Percentiles rank a stretch among this genome's conserved stretches.
These are phyloP conservation scores for Punctoribates punctum DNA, from an alignment of 2,888 invertebrate species.

Conservation along the genomic window DNA sequence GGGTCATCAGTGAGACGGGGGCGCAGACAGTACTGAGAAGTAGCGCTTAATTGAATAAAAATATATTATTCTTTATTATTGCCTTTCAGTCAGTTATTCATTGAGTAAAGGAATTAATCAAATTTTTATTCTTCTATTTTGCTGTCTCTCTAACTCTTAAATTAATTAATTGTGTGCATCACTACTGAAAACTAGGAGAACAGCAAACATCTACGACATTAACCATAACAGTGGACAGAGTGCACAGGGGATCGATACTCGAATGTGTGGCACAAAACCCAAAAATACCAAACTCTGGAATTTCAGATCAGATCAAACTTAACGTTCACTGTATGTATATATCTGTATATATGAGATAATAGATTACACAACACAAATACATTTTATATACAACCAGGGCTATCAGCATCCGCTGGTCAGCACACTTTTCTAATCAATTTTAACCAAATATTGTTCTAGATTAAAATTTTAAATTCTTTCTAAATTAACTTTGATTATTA, in stretches of 20 bases:
- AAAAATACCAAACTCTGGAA: slow-evolving; percentile 40
- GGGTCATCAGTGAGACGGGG: no score
- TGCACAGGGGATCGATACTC: slow-evolving; percentile 32
- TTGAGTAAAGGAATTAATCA: neutral
- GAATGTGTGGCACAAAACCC: slow-evolving; percentile 42
- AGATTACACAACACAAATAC: neutral
- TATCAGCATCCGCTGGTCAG: no score
- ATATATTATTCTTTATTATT: no score
- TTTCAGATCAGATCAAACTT: slow-evolving; percentile 38
- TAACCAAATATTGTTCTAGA: no score
- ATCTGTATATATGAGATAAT: neutral
- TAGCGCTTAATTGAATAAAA: no score
- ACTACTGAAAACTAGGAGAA: slow-evolving; percentile 23
- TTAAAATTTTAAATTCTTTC: no score
- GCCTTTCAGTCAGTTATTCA: neutral
- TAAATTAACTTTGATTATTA: no score
- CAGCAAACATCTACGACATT: slow-evolving; percentile 40
- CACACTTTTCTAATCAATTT: no score
- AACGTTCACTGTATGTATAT: slow-evolving; percentile 43
- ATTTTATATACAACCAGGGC: no score
- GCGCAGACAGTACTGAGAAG: no score
- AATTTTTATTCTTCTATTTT: slow-evolving; percentile 2
- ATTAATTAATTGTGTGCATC: neutral
- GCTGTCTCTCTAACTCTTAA: neutral
- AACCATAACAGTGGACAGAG: slow-evolving; percentile 39